phyloP scores from a whole-genome alignment of 2,113 vertebrate species.

The Grallaria varia region DNA sequence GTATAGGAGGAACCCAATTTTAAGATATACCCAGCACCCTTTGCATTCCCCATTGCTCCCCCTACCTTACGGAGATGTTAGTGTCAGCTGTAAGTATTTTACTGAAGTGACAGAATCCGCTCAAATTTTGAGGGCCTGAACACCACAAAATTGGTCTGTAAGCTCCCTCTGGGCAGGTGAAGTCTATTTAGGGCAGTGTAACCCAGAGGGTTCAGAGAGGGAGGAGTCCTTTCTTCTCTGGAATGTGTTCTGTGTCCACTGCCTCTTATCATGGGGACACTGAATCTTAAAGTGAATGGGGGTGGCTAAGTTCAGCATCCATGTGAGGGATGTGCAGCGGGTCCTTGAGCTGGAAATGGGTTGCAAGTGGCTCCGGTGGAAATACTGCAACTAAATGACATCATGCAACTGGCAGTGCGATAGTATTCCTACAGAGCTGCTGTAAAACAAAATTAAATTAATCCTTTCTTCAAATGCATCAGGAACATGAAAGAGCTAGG shows the following conservation, averaged over 20 bases:
- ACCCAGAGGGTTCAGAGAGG: background rate
- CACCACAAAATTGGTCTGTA: background rate
- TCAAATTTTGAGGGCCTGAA: background rate
- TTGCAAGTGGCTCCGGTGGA: background rate
- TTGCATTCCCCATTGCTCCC: conserved; percentile 89
- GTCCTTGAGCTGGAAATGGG: background rate
- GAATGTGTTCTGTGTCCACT: background rate
- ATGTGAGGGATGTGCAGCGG: background rate
- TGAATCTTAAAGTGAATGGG: background rate
- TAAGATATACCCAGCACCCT: conserved; percentile 91
- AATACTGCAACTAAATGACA: background rate
- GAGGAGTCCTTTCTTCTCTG: background rate
- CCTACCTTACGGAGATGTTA: conserved; percentile 87
- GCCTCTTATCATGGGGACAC: background rate
- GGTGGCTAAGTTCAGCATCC: background rate
- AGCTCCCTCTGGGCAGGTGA: background rate
- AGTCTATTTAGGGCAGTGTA: background rate
- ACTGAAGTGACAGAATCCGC: background rate
- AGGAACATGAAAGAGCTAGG: background rate
- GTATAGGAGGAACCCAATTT: conserved; percentile 88
- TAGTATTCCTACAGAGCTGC: background rate
- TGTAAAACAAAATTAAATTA: background rate
- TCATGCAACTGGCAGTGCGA: background rate
- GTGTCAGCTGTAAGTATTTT: conserved; percentile 75
- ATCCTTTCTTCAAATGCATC: background rate